Conservation (phyloP, 2,113 vertebrate genomes). For the Rattus norvegicus region DNA sequence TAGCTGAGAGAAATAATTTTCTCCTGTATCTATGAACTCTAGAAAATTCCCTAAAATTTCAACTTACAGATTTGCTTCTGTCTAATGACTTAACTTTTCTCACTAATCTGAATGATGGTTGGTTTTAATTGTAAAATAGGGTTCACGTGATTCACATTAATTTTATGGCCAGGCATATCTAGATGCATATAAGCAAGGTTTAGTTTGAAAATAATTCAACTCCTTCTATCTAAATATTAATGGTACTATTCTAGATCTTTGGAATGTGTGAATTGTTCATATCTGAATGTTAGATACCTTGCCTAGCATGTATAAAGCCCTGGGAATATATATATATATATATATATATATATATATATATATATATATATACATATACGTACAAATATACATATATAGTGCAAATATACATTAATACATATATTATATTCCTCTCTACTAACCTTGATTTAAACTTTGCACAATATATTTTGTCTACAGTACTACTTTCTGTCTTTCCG, state of each 20-base stretch:
- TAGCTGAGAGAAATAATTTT: not conserved
- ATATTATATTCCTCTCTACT: not conserved
- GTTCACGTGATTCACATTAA: not conserved
- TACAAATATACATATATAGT: not conserved
- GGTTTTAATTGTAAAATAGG: not conserved
- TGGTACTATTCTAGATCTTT: not conserved
- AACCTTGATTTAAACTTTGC: not conserved
- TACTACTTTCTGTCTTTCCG: not conserved
- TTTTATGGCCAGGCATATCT: not conserved
- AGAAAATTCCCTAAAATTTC: not conserved
- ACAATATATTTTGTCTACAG: not conserved
- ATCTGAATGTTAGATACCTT: not conserved
- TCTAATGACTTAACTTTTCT: not conserved
- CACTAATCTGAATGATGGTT: not conserved
- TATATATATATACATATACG: not conserved
- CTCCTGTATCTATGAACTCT: not conserved
- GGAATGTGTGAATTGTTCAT: not conserved
- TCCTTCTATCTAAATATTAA: not conserved
- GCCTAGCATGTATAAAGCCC: not conserved
- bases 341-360: not conserved
- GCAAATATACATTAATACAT: too few relatives aligned
- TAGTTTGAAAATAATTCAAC: not conserved
- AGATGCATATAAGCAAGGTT: not conserved
- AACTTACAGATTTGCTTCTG: not conserved
- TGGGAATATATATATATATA: not conserved